Evolutionary conservation across 2,888 invertebrate species (phyloP).

Genomic region (Parasteatoda lunata): DNA sequence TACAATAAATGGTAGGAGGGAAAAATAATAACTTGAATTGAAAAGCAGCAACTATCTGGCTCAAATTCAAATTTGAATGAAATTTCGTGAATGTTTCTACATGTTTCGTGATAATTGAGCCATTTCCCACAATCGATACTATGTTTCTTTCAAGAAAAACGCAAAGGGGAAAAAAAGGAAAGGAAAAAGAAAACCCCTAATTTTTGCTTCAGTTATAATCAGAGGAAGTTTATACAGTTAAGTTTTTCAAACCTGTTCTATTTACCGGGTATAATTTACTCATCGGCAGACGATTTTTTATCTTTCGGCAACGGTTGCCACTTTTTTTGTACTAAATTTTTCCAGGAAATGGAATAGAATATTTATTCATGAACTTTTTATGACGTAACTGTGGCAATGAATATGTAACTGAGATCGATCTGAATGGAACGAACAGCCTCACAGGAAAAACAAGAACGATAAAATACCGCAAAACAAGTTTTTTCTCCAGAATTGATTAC

Average conservation of each 20-base stretch:
- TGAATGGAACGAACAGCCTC: neutral
- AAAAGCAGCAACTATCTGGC: too few relatives aligned
- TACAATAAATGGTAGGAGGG: too few relatives aligned
- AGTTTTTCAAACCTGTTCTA: neutral
- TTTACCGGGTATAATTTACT: neutral
- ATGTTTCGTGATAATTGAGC: too few relatives aligned
- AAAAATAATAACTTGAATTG: too few relatives aligned
- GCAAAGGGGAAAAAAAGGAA: neutral
- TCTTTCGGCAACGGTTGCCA: neutral
- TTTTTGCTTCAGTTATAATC: too few relatives aligned
- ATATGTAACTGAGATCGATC: neutral
- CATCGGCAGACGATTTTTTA: neutral
- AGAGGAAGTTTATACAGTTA: too few relatives aligned
- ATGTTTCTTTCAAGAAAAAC: neutral
- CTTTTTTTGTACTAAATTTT: neutral
- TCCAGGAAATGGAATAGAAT: neutral
- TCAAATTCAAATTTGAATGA: too few relatives aligned
- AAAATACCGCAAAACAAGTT: too few relatives aligned
- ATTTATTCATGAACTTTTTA: neutral
- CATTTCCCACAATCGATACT: too few relatives aligned
- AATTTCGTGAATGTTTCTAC: neutral
- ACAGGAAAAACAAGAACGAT: too few relatives aligned
- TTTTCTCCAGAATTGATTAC: too few relatives aligned
- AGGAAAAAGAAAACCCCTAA: neutral
- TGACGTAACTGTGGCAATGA: neutral